Base-by-base conservation (phyloP, 1,140 invertebrate species). In the Caligus rogercresseyi region DNA sequence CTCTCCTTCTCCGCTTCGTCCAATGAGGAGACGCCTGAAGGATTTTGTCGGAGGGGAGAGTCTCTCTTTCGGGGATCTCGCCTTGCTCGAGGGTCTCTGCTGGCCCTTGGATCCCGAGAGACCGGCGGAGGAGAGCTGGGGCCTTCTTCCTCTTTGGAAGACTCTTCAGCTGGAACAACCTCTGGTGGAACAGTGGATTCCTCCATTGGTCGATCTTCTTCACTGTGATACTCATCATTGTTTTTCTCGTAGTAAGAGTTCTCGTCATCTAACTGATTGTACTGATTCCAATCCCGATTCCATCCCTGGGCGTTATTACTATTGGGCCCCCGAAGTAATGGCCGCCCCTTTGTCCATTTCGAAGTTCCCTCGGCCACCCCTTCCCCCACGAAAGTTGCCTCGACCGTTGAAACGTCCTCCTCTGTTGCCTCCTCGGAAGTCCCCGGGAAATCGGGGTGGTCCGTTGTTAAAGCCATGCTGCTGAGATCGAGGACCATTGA, bases 1-100 rank as follows among this genome's bases (percentile, higher is more conserved):
- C 16, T 60, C 21, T 31, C 3, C 15, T 60, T 60, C 43, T 60
- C 57, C 16, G 23, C 16, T 43, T 60, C 57, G 26, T 26, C 16
- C 14, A 18, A 2, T 14, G 20, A n/a, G 19, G 31, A 7, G n/a
- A n/a, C 7, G 7, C 7, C 7, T 43, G 31, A 43, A 43, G 31
- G 31, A 43, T 4, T 23, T 7, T 54, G n/a, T 13, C 43, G 13
- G 16, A 23, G 7, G 16, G n/a, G n/a, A 54, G n/a, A 19, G 11
- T 23, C 21, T 16, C 21, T 54, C 16, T 19, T 31, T 21, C 57
- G 2, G 4, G 57, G 57, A 60, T 60, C 57, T 3, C 57, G 18
- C 14, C 57, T 25, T 15, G 26, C 18, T 2, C 26, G 24, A 15
- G 24, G 23, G 21, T 25, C 26, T 25, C 26, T 60, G 24, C 16